Evolutionary conservation across 2,797 vertebrate species (phyloP).

Genomic region (Columba guinea): DNA sequence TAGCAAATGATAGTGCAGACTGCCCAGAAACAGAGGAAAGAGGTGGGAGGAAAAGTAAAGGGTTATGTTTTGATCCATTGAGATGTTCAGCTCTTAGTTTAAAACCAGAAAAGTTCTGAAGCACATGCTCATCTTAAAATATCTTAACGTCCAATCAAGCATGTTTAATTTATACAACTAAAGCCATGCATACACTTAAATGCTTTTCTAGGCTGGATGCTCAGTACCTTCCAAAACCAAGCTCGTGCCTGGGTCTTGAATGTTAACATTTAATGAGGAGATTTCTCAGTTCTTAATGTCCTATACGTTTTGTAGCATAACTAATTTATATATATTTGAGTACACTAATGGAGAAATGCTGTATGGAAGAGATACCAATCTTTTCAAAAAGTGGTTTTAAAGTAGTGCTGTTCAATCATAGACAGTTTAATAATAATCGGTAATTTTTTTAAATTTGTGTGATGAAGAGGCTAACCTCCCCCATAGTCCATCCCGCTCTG

Average conservation of each 20-base stretch:
- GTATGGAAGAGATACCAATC: neutral
- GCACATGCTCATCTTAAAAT: neutral
- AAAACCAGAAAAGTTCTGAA: neutral
- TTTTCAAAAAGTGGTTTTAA: neutral
- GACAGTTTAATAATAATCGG: neutral
- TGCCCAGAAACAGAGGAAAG: neutral
- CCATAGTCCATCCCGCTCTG: neutral
- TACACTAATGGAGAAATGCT: neutral
- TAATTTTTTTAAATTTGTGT: neutral
- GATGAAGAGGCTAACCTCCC: neutral
- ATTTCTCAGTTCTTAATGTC: neutral
- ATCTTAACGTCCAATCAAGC: neutral
- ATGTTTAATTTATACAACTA: neutral
- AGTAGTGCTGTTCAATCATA: neutral
- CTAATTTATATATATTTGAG: neutral
- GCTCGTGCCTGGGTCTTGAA: neutral
- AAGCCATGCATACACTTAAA: neutral
- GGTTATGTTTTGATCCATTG: neutral
- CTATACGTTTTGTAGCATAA: neutral
- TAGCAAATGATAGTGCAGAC: neutral
- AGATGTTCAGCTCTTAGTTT: neutral
- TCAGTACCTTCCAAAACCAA: neutral
- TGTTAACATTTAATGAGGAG: neutral
- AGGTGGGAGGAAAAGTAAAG: neutral
- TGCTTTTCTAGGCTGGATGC: neutral